Percentiles rank a stretch among this genome's conserved stretches.
phyloP scores from a whole-genome alignment of 2,113 vertebrate genomes.

The Rattus rattus region DNA sequence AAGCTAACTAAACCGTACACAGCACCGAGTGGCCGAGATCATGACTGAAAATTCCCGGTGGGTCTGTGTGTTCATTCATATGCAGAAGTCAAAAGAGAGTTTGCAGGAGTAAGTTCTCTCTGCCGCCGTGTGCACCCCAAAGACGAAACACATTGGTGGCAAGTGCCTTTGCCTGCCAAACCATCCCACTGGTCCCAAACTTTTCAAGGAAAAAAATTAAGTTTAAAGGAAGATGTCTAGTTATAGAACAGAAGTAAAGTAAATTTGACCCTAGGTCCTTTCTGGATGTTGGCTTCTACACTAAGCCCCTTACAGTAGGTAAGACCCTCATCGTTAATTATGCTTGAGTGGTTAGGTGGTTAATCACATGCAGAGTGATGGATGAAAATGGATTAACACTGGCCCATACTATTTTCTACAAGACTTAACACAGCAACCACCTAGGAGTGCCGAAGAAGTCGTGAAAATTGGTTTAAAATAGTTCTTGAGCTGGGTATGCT shows the following conservation, averaged over 20 bases:
- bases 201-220: neutral
- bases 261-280: neutral
- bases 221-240: neutral
- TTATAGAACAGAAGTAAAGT: neutral
- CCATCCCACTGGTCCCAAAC: neutral
- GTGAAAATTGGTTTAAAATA: neutral
- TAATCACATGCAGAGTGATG: conserved; percentile 6
- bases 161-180: neutral
- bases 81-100: neutral
- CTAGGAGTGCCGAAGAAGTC: neutral
- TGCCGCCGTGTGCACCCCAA: too few species aligned
- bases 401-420: neutral
- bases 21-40: neutral
- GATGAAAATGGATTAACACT: neutral
- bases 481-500: neutral
- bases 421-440: neutral
- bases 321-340: neutral
- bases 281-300: neutral
- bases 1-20: neutral
- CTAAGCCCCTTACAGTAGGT: neutral
- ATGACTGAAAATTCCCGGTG: neutral
- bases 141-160: neutral
- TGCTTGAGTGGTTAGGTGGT: neutral
- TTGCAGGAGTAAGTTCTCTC: neutral
- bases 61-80: neutral